Evolutionary conservation across 2,113 vertebrate species (phyloP).

Genomic region (Columbina picui): DNA sequence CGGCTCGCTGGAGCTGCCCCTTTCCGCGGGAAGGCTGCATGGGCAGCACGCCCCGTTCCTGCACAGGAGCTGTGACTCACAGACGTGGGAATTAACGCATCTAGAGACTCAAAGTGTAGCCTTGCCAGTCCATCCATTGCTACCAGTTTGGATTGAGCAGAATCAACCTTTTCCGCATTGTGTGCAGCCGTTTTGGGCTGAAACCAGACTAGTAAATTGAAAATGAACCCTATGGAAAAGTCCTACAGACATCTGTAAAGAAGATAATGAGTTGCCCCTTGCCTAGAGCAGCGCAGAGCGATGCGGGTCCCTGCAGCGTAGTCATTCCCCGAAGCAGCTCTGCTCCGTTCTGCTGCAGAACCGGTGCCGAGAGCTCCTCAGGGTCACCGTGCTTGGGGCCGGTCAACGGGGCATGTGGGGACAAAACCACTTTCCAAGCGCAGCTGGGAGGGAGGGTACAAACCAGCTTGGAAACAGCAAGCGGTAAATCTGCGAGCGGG

Average conservation of each 20-base stretch:
- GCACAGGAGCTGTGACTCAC: background rate
- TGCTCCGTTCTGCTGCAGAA: background rate
- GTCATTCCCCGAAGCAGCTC: background rate
- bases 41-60: background rate
- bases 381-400: background rate
- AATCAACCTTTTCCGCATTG: background rate
- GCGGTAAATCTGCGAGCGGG: rapidly evolving
- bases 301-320: background rate
- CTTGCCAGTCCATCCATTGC: background rate
- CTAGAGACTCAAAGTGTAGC: background rate
- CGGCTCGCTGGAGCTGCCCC: background rate
- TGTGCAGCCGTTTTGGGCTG: background rate
- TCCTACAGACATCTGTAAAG: background rate
- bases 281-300: background rate
- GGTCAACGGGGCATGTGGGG: rapidly evolving
- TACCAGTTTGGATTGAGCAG: background rate
- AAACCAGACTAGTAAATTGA: background rate
- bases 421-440: background rate
- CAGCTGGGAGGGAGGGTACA: background rate
- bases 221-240: conserved; percentile 46
- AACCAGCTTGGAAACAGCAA: background rate
- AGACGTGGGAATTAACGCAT: rapidly evolving
- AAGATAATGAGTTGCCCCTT: rapidly evolving
- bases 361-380: rapidly evolving
- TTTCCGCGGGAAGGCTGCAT: background rate